Evolutionary conservation across 1,140 invertebrate genomes (phyloP).

Genomic region (Melitaea cinxia): DNA sequence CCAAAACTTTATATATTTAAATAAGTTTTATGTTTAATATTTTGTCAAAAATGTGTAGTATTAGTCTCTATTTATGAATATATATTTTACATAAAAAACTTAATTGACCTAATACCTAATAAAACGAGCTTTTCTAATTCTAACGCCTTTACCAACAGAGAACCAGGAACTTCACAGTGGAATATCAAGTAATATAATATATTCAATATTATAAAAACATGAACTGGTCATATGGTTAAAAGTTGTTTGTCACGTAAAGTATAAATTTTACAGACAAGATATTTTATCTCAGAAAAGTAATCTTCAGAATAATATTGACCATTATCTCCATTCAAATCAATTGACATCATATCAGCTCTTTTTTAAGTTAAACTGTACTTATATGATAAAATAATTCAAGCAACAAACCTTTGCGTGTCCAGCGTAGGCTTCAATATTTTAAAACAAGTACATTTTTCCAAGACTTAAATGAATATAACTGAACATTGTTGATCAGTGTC

Average conservation of each 20-base stretch:
- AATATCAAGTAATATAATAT: neutral
- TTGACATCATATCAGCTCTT: neutral
- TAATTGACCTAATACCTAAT: too few relatives aligned
- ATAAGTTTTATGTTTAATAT: too few relatives aligned
- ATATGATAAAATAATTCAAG: constrained; percentile 4
- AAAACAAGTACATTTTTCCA: constrained; percentile 33
- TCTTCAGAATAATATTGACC: constrained; percentile 5
- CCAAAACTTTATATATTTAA: too few relatives aligned
- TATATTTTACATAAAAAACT: too few relatives aligned
- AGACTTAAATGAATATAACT: constrained; percentile 43
- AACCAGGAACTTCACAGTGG: neutral
- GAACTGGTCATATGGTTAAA: neutral
- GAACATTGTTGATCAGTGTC: constrained; percentile 57
- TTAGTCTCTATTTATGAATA: too few relatives aligned
- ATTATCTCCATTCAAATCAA: neutral
- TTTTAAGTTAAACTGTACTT: neutral
- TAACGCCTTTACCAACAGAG: neutral
- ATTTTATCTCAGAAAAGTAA: neutral
- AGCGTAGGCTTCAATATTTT: constrained; percentile 15
- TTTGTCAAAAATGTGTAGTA: too few relatives aligned
- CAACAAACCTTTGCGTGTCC: constrained; percentile 26
- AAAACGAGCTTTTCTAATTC: neutral
- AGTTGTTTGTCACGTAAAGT: neutral
- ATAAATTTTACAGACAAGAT: neutral
- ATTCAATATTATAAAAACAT: neutral